Evolutionary conservation across 2,888 invertebrate genomes (phyloP).

Genomic region (Caenorhabditis uteleia): DNA sequence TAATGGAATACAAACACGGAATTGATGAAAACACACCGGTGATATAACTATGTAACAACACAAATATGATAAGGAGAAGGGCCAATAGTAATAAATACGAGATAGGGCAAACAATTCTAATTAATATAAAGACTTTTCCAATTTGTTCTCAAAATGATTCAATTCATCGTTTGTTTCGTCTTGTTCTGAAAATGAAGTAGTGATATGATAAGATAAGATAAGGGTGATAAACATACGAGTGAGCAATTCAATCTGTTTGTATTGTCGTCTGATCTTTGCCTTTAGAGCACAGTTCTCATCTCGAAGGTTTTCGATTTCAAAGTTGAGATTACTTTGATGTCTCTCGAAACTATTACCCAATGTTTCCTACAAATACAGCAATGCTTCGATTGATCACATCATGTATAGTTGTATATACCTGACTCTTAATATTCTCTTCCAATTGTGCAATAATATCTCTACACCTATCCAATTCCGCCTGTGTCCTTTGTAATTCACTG

Average conservation of each 20-base stretch:
- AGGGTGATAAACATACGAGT: slow-evolving; percentile 43
- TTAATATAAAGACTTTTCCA: slow-evolving; percentile 15
- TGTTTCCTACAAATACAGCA: slow-evolving; percentile 41
- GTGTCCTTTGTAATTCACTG: slow-evolving; percentile 45
- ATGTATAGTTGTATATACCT: slow-evolving; percentile 50
- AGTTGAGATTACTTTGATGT: slow-evolving; percentile 51
- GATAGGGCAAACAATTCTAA: slow-evolving; percentile 3
- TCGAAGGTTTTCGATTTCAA: slow-evolving; percentile 57
- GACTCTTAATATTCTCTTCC: slow-evolving; percentile 57
- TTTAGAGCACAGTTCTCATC: slow-evolving; percentile 65
- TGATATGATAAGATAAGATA: neutral
- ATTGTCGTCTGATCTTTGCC: slow-evolving; percentile 59
- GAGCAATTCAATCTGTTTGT: slow-evolving; percentile 63
- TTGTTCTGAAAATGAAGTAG: slow-evolving; percentile 36
- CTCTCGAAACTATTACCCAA: slow-evolving; percentile 61
- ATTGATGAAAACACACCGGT: too few species aligned
- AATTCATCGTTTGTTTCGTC: slow-evolving; percentile 46
- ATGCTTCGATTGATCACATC: neutral
- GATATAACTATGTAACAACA: too few species aligned
- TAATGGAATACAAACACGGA: too few species aligned
- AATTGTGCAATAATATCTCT: slow-evolving; percentile 52
- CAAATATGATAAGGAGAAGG: too few species aligned
- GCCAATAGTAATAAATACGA: neutral
- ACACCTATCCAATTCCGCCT: slow-evolving; percentile 57
- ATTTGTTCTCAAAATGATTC: slow-evolving; percentile 43